A percentile compares a stretch with the other conserved stretches of the same genome.
These are phyloP conservation scores for Pelvicachromis taeniatus DNA, from an alignment of 2,113 vertebrate species.

Conservation along the genomic window DNA sequence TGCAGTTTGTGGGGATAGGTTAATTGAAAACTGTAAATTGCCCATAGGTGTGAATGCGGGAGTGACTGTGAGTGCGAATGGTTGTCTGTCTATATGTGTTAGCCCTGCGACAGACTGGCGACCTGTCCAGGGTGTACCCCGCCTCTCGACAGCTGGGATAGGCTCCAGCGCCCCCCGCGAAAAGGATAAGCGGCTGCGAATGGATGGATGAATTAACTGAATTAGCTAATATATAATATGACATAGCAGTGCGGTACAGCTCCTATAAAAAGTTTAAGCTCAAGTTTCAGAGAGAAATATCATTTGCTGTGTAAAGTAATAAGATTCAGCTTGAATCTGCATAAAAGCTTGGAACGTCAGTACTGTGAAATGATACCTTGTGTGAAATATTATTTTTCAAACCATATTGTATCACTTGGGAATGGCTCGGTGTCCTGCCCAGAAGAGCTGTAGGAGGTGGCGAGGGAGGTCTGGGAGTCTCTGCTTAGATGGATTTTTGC, in stretches of 20 bases:
- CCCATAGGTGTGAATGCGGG: too few species aligned
- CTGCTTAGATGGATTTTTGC: neutral
- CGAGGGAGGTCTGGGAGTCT: neutral
- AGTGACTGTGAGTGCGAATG: too few species aligned
- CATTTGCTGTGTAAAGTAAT: neutral
- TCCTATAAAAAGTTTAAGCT: neutral
- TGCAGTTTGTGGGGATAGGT: too few species aligned
- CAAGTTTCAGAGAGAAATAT: neutral
- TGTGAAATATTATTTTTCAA: neutral
- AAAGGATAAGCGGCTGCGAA: too few species aligned
- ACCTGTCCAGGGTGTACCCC: too few species aligned
- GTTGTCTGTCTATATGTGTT: too few species aligned
- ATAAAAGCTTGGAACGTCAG: neutral
- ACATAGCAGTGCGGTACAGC: neutral
- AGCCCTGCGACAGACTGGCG: too few species aligned
- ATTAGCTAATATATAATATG: neutral
- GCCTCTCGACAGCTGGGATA: too few species aligned
- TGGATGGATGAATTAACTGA: too few species aligned
- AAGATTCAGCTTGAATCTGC: neutral
- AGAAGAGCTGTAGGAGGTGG: neutral
- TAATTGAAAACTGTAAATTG: too few species aligned
- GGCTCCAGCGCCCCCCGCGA: too few species aligned
- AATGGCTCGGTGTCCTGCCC: neutral
- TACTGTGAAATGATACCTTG: neutral
- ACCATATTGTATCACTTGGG: neutral